These are phyloP conservation scores for Drosophila mimetica DNA, from an alignment of 2,888 invertebrate genomes.

Conservation along the genomic window DNA sequence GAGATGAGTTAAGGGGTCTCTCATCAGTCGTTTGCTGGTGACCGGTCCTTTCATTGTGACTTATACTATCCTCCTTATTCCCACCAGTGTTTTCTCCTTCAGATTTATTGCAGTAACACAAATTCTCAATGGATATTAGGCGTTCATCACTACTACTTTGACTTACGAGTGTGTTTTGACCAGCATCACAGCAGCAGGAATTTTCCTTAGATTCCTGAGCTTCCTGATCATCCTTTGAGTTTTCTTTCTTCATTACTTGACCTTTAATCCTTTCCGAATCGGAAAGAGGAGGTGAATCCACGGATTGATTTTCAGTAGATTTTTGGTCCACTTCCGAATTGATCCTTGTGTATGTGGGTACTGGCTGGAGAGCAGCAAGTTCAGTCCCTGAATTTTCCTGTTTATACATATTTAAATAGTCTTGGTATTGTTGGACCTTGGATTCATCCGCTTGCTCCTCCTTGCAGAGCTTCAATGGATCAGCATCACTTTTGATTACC, in stretches of 20 bases:
- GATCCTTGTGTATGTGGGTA: slow-evolving; percentile 36
- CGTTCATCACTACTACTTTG: background rate
- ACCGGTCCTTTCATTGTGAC: background rate
- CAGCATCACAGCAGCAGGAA: background rate
- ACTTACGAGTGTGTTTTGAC: background rate
- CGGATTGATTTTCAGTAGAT: background rate
- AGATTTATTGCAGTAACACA: background rate
- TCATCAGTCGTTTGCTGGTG: background rate
- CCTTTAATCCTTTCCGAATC: background rate
- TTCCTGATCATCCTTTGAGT: background rate
- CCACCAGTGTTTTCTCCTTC: background rate
- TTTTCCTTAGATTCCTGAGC: background rate
- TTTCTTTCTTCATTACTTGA: too few species aligned
- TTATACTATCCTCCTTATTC: background rate
- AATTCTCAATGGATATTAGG: background rate
- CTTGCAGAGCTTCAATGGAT: background rate
- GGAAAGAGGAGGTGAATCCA: background rate
- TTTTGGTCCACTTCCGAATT: background rate
- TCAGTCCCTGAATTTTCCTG: slow-evolving; percentile 33
- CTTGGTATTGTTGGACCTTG: slow-evolving; percentile 18
- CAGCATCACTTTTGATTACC: background rate
- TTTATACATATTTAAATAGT: slow-evolving; percentile 54
- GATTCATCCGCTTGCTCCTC: background rate
- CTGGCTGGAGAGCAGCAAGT: background rate
- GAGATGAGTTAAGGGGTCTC: background rate